phyloP scores from a whole-genome alignment of 2,113 vertebrate species.

The Trematocara stigmaticum region DNA sequence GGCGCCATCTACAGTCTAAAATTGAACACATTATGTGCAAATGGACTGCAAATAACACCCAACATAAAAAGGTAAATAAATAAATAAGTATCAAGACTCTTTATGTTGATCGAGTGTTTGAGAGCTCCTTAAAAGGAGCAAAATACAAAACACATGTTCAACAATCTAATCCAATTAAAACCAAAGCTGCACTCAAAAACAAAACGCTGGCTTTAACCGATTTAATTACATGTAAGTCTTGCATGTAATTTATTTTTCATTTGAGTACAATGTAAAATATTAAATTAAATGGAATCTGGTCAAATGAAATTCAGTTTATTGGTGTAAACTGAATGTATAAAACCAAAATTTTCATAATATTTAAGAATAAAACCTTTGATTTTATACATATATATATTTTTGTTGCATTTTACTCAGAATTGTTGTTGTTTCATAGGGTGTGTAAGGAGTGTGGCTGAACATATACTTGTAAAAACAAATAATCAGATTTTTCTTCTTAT shows the following conservation, averaged over 20 bases:
- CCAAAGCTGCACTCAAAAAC: background rate
- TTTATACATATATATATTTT: background rate
- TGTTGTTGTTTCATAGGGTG: background rate
- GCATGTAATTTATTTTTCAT: background rate
- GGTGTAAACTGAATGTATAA: background rate
- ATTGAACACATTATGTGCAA: background rate
- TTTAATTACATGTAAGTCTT: background rate
- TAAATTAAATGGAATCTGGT: rapidly evolving
- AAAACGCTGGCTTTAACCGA: rapidly evolving
- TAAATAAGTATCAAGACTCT: background rate
- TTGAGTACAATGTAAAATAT: background rate
- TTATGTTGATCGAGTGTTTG: background rate
- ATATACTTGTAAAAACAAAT: background rate
- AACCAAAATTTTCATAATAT: rapidly evolving
- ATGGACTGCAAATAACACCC: background rate
- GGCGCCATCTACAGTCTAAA: constrained; percentile 15
- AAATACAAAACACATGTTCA: background rate
- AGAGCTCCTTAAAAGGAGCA: background rate
- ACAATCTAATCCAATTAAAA: rapidly evolving
- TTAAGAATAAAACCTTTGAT: background rate
- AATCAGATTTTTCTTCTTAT: background rate
- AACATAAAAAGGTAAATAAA: background rate
- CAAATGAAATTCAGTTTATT: rapidly evolving
- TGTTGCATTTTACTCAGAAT: background rate
- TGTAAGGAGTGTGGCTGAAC: background rate